A percentile compares a stretch with the other conserved stretches of the same genome.
Evolutionary conservation across 2,113 vertebrate genomes (phyloP).

Genomic region (Perca schrenkii): DNA sequence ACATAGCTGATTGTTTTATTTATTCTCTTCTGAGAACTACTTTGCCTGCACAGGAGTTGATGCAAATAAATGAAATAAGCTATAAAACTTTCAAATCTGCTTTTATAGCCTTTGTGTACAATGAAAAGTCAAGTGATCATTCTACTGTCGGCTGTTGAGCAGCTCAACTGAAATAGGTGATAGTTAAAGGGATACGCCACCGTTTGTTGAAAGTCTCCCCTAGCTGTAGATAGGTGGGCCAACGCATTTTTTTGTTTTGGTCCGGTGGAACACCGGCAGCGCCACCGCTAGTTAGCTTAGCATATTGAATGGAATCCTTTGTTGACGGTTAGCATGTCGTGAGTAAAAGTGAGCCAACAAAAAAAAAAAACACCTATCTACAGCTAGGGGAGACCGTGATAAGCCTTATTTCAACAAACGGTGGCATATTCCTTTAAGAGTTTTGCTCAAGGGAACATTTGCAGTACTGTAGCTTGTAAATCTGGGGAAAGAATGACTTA

Average conservation of each 20-base stretch:
- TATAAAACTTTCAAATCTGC: neutral
- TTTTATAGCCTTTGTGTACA: neutral
- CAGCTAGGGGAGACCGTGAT: too few relatives aligned
- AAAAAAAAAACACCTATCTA: too few relatives aligned
- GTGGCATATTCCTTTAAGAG: neutral
- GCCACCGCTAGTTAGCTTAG: too few relatives aligned
- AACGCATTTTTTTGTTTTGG: too few relatives aligned
- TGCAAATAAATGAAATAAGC: neutral
- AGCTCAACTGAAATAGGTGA: neutral
- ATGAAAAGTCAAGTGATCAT: neutral
- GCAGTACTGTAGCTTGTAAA: neutral
- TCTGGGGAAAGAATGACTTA: neutral
- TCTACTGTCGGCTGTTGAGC: neutral
- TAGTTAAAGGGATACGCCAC: too few relatives aligned
- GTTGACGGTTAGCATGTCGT: too few relatives aligned
- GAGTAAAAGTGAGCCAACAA: too few relatives aligned
- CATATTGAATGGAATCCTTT: too few relatives aligned
- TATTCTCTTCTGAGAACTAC: neutral
- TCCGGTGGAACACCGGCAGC: too few relatives aligned
- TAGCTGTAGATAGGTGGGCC: too few relatives aligned
- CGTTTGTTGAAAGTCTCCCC: too few relatives aligned
- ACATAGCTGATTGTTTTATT: neutral
- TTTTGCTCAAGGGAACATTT: neutral
- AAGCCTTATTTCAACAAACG: too few relatives aligned
- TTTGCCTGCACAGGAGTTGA: constrained; percentile 13